Conservation (phyloP, 92 coral and sea anemone species). For the Phenganax marumi region DNA sequence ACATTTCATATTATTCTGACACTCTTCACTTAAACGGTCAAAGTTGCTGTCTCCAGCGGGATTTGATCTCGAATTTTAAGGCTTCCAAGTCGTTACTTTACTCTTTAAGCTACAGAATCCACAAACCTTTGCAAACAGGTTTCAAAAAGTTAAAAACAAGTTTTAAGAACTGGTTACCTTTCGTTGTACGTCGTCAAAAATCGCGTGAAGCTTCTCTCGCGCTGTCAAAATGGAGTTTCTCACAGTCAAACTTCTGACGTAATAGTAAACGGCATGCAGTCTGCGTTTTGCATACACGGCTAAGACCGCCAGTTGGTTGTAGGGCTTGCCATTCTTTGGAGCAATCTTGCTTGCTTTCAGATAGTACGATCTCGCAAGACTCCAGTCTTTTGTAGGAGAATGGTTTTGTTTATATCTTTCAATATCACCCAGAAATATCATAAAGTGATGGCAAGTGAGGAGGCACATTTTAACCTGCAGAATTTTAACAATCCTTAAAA, state of each 20-base stretch:
- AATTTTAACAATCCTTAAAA: not conserved
- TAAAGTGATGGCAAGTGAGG: constrained; percentile 76
- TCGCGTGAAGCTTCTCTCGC: constrained; percentile 73
- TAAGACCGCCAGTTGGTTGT: constrained; percentile 90
- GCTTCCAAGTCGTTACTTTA: too few species aligned
- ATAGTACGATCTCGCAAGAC: constrained; percentile 73
- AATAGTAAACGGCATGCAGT: constrained; percentile 86
- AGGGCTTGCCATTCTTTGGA: constrained; percentile 95
- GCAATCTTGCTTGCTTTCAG: constrained; percentile 88
- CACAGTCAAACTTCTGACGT: constrained; percentile 78
- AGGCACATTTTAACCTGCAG: constrained; percentile 86
- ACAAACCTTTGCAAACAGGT: not conserved
- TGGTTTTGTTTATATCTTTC: constrained; percentile 80
- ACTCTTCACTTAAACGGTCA: too few species aligned
- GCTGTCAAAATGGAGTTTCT: constrained; percentile 93
- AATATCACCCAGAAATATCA: constrained; percentile 93
- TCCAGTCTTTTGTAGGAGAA: constrained; percentile 72
- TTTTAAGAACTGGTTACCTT: constrained; percentile 58
- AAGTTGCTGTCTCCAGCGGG: too few species aligned
- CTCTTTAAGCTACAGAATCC: too few species aligned
- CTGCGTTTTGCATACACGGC: constrained; percentile 97
- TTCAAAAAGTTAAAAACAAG: not conserved
- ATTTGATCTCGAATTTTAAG: too few species aligned
- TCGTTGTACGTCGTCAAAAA: constrained; percentile 86
- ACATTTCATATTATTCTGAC: too few species aligned